Conservation (phyloP, 2,797 vertebrate genomes). For the Crypturellus tataupa region DNA sequence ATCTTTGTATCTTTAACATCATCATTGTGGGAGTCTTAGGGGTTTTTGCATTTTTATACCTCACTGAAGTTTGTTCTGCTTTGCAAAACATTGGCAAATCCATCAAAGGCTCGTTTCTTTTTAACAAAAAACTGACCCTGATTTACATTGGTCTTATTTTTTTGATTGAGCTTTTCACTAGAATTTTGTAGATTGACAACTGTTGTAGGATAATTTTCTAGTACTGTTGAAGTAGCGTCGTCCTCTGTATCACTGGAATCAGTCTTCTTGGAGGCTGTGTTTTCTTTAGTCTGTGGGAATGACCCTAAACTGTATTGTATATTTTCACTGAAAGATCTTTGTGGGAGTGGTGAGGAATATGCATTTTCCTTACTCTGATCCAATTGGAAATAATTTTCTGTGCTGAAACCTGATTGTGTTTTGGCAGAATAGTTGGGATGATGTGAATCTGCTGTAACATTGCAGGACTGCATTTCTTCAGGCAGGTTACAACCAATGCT, state of each 20-base stretch:
- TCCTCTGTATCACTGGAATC: neutral
- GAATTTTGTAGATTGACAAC: neutral
- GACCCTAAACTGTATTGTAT: neutral
- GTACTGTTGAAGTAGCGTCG: neutral
- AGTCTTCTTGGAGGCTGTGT: neutral
- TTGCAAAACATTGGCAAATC: constrained; percentile 57
- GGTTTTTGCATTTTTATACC: neutral
- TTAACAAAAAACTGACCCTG: constrained; percentile 59
- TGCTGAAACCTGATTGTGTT: neutral
- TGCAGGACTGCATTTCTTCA: rapidly evolving
- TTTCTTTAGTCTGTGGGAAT: neutral
- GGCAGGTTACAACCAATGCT: neutral
- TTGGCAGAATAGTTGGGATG: neutral
- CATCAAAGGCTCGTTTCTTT: constrained; percentile 73
- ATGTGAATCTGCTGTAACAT: neutral
- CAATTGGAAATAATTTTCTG: neutral
- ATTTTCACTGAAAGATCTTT: neutral
- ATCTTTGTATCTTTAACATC: neutral
- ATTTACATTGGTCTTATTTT: neutral
- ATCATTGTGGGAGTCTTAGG: neutral
- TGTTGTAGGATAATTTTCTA: neutral
- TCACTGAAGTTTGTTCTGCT: constrained; percentile 12
- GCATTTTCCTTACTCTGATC: neutral
- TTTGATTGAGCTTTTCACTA: neutral
- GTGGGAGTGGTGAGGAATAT: neutral